Evolutionary conservation across 2,888 invertebrate genomes (phyloP).

Genomic region (Rhingia campestris): DNA sequence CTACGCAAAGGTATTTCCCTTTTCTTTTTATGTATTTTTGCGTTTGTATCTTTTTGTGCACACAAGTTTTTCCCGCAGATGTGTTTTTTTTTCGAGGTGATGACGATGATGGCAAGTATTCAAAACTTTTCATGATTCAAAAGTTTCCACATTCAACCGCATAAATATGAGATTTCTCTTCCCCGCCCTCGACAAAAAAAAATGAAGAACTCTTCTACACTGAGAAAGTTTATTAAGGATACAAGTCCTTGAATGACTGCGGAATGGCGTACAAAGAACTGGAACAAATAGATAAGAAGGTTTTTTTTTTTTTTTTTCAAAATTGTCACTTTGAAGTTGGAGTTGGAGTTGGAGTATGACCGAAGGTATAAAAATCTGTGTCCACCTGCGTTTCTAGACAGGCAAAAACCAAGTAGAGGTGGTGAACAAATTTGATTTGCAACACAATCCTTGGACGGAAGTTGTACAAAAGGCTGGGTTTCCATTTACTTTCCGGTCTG

Average conservation of each 20-base stretch:
- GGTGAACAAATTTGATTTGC: constrained; percentile 1
- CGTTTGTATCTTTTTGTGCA: constrained; percentile 3
- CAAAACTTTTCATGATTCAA: constrained; percentile 61
- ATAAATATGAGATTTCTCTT: constrained; percentile 43
- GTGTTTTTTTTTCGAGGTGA: constrained; percentile 55
- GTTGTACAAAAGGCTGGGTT: neutral
- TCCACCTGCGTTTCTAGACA: neutral
- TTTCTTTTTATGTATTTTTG: constrained; percentile 53
- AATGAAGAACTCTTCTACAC: too few species aligned
- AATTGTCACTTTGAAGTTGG: neutral
- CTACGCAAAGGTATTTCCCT: constrained; percentile 34
- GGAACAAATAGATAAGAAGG: constrained; percentile 46
- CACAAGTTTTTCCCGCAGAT: constrained; percentile 66
- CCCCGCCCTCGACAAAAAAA: neutral
- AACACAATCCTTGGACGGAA: neutral
- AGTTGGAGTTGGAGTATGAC: neutral
- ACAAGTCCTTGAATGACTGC: constrained; percentile 7
- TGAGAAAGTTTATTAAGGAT: constrained; percentile 54
- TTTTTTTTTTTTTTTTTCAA: neutral
- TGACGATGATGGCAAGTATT: constrained; percentile 61
- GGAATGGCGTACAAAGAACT: constrained; percentile 13
- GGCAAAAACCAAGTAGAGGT: neutral
- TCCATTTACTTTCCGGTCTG: neutral
- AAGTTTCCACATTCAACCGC: constrained; percentile 45
- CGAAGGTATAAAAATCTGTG: constrained; percentile 30